These are phyloP conservation scores for Stenolophus ochropezus DNA, from an alignment of 2,888 invertebrate genomes.

Conservation along the genomic window DNA sequence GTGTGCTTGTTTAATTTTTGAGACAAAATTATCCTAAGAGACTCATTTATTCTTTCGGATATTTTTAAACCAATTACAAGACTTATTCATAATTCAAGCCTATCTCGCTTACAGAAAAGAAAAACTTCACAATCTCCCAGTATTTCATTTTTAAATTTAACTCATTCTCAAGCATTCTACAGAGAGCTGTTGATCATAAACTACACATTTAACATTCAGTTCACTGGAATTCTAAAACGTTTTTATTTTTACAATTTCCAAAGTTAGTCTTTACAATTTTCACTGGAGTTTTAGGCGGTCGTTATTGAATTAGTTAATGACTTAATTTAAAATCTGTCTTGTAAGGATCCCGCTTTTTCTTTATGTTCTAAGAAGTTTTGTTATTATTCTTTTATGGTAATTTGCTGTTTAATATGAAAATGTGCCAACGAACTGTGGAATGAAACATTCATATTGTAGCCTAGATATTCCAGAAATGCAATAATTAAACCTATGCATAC, in stretches of 20 bases:
- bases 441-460: neutral
- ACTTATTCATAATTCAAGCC: conserved; percentile 32
- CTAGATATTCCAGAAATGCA: neutral
- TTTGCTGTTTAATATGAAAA: conserved; percentile 10
- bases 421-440: neutral
- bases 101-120: conserved; percentile 4
- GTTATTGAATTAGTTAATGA: conserved; percentile 37
- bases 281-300: neutral
- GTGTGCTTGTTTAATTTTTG: neutral
- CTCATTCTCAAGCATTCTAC: neutral
- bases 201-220: neutral
- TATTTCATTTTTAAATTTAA: conserved; percentile 35
- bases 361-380: conserved; percentile 16
- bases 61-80: conserved; percentile 29
- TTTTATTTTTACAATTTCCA: neutral
- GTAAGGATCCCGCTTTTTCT: neutral
- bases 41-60: neutral
- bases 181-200: neutral
- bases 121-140: neutral
- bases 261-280: neutral
- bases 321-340: conserved; percentile 34
- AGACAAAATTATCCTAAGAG: conserved; percentile 6
- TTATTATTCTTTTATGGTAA: conserved; percentile 27
- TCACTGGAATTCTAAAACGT: neutral
- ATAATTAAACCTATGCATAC: neutral